Evolutionary conservation across 2,113 vertebrate species (phyloP), one percentile per base, ranked within the genome.

Genomic region (Deroptyus accipitrinus): DNA sequence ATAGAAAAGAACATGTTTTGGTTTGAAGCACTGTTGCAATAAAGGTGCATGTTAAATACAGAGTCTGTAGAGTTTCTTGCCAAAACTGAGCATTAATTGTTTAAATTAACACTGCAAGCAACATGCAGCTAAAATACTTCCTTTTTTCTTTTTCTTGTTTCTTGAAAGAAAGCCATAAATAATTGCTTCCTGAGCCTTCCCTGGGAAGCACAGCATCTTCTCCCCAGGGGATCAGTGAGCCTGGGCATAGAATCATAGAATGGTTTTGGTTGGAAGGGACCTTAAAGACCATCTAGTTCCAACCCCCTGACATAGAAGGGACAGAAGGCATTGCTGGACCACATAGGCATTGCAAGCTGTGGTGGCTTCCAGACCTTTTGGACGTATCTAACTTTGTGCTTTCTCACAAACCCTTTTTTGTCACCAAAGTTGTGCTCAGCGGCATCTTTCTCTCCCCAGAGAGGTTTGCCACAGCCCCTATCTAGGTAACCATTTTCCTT

Each of bases 31-130:
- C 68, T 92, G 48, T 63, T 91, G 51, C 39, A 95, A 44, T 81
- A 76, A 85, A 96, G 83, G 77, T 93, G 35, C 27, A 9, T 42
- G 24, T 73, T 91, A 94, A 92, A 90, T 70, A 73, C 9, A 13
- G 49, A 94, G 23, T 37, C 0, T 0, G 41, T 86, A 30, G 52
- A 77, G 37, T 51, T 92, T 59, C 78, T 90, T 93, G 88, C 86
- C 89, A 83, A 92, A 95, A 96, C 84, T 91, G 77, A 96, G 55
- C 51, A 57, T 90, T 92, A 94, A 86, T 94, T 95, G 82, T 93
- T 94, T 88, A 86, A 96, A 95, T 92, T 94, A 94, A 92, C 66
- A 63, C 72, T 69, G 55, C 46, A 85, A 84, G 94, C 91, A 86
- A 23, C 70, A 73, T 2, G 4, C 66, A 85, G 76, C 41, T 72